These are phyloP conservation scores for Aphelenchoides avenae DNA, from an alignment of 1,140 invertebrate species.

Conservation along the genomic window DNA sequence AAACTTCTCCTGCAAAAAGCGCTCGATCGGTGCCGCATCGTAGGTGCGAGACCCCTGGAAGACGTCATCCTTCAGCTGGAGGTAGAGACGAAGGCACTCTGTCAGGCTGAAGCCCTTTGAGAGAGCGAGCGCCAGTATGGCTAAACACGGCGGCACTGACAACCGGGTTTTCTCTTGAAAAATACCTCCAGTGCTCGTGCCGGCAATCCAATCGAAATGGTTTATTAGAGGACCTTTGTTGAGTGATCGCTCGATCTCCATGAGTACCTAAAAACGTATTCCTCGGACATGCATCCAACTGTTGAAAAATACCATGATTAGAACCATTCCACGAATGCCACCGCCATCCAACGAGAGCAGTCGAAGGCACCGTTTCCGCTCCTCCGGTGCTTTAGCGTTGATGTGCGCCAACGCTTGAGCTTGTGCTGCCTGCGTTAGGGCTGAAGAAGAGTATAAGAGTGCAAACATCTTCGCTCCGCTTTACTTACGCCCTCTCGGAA, in stretches of 20 bases:
- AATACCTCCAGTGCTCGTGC: conserved; percentile 78
- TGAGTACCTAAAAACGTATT: conserved; percentile 1
- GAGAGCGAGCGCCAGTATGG: conserved; percentile 77
- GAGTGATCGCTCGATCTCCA: conserved; percentile 12
- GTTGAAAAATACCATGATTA: conserved; percentile 14
- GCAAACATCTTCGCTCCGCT: too few species aligned
- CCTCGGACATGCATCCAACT: background rate
- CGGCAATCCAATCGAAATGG: conserved; percentile 88
- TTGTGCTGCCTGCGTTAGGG: conserved; percentile 7
- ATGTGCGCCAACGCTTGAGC: conserved; percentile 6
- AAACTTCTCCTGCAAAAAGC: conserved; percentile 12
- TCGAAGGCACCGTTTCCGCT: background rate
- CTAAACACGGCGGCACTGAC: conserved; percentile 56
- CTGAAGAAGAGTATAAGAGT: too few species aligned
- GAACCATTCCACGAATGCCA: conserved; percentile 28
- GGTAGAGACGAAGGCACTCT: conserved; percentile 26
- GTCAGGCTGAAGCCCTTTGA: conserved; percentile 39
- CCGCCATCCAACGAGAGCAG: conserved; percentile 21
- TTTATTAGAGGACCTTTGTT: conserved; percentile 62
- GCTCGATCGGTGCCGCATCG: conserved; percentile 1
- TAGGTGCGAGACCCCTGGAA: conserved; percentile 67
- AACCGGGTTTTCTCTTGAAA: background rate
- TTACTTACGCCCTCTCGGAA: background rate
- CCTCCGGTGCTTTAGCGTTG: conserved; percentile 2
- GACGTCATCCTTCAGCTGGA: conserved; percentile 69